A percentile compares a stretch with the other conserved stretches of the same genome.
These are phyloP conservation scores for Amblyopsis rosae DNA, from an alignment of 2,113 vertebrate genomes.

Conservation along the genomic window DNA sequence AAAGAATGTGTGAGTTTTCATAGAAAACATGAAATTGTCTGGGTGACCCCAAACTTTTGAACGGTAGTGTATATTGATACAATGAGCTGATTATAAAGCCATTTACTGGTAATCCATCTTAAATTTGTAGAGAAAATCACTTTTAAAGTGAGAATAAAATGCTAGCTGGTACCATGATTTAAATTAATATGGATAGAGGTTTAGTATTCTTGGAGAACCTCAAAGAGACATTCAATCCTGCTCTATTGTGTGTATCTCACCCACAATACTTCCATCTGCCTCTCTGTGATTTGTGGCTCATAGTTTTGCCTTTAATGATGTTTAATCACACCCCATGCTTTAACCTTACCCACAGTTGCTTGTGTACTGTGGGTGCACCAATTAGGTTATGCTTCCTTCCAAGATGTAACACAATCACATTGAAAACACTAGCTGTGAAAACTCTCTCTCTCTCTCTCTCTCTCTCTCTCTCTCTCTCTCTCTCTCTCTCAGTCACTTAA, in stretches of 20 bases:
- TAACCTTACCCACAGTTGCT: constrained; percentile 24
- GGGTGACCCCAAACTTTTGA: too few relatives aligned
- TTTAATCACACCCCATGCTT: constrained; percentile 41
- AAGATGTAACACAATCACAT: constrained; percentile 43
- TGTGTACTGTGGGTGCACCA: constrained; percentile 19
- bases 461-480: background rate
- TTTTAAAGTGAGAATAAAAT: too few relatives aligned
- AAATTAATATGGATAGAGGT: too few relatives aligned
- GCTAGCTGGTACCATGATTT: too few relatives aligned
- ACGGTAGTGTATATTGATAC: too few relatives aligned
- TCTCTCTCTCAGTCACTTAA: background rate
- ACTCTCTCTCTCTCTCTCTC: background rate
- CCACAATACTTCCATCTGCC: background rate
- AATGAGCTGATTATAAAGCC: too few relatives aligned
- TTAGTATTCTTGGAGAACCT: background rate
- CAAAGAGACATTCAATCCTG: background rate
- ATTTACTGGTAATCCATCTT: too few relatives aligned
- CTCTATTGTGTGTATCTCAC: background rate
- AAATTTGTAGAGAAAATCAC: too few relatives aligned
- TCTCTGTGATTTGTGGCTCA: background rate
- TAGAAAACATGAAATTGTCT: too few relatives aligned
- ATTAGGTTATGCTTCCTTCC: constrained; percentile 32
- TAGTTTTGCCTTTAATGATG: constrained; percentile 22
- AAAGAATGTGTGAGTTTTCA: too few relatives aligned
- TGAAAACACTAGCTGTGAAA: background rate